Evolutionary conservation across 2,888 invertebrate species (phyloP), one percentile per base, ranked within the genome.

Genomic region (Pterostichus madidus): DNA sequence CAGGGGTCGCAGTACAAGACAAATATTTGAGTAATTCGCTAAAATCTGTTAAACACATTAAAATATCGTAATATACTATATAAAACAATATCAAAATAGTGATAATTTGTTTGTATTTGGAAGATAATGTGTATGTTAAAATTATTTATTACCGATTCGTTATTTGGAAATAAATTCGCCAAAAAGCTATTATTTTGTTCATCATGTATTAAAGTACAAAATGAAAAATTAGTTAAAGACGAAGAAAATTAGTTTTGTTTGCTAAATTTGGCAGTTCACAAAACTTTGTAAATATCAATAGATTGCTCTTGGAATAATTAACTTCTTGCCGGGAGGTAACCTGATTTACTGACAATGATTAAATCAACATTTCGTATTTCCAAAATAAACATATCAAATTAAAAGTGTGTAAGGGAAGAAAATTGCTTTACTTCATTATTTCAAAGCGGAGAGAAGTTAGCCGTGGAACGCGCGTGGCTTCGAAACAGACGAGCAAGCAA

Each of bases 351-450:
- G 13, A 49, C 49, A 71, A 17, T 71, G 71, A 71, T 71, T 71
- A 71, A 71, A 71, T 71, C 71, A 71, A 49, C 49, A 71, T 71
- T 68, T 71, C 46, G 31, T 7, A 71, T 71, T 68, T 71, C 71
- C 46, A 44, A 71, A 71, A 71, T 46, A 71, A 71, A 71, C 71
- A 71, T 71, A 71, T 71, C 71, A 71, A 71, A 71, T 71, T 44
- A 71, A 71, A 71, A 71, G 44, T 44, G 17, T 39, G 71, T n/a
- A 44, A 46, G 44, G 46, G 46, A 44, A 10, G 68, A 68, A 68
- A 46, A 44, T 11, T 44, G 46, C 59, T 59, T 59, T 59, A 71
- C 17, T 71, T 46, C 49, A 71, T 71, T 71, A 71, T 46, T 71
- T 71, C 71, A 24, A 71, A 46, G 71, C 71, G 17, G 31, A 71